Base-by-base conservation (phyloP, 2,113 vertebrate genomes). In the Pycnonotus jocosus region DNA sequence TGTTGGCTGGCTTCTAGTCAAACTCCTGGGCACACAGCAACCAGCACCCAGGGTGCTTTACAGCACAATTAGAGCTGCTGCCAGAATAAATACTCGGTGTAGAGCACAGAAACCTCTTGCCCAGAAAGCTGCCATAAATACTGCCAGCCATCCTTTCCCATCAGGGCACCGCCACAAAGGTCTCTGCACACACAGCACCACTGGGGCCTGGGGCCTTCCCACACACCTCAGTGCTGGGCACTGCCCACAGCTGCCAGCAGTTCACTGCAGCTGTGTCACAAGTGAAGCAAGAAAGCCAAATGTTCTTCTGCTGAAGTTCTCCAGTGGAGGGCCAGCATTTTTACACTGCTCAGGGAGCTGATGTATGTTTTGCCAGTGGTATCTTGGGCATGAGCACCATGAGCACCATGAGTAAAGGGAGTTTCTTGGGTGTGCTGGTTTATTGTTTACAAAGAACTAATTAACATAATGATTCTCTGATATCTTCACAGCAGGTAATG, bases 391-490 rank as follows among this genome's bases (percentile, higher is more conserved):
- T 1, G 5, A 80, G 35, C 71, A 28, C 28, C 37, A 25, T 28
- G 25, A 51, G 50, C 50, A 16, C 28, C 28, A 24, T 22, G 28
- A 58, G 57, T 33, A 80, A 54, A 81, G 40, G 33, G 48, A 72
- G 15, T 42, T 78, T 44, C 60, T 95, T 89, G 96, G 88, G 45
- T 87, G 88, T 85, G 61, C 71, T 82, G 33, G n/a, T 48, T 86
- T 96, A 90, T 93, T 97, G 64, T 97, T 97, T 93, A 96, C 94
- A 95, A 96, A 96, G 82, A 95, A 64, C 86, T 94, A 77, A 79
- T 96, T 96, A 95, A 87, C 9, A 47, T 89, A 56, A 76, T 22
- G 45, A 51, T 73, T 72, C 38, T 95, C 94, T 87, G 92, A 81
- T 93, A 90, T 89, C 70, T 93, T 97, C 90, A 90, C 74, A 96